These are phyloP conservation scores for Monomorium pharaonis DNA, from an alignment of 1,140 invertebrate species.

Conservation along the genomic window DNA sequence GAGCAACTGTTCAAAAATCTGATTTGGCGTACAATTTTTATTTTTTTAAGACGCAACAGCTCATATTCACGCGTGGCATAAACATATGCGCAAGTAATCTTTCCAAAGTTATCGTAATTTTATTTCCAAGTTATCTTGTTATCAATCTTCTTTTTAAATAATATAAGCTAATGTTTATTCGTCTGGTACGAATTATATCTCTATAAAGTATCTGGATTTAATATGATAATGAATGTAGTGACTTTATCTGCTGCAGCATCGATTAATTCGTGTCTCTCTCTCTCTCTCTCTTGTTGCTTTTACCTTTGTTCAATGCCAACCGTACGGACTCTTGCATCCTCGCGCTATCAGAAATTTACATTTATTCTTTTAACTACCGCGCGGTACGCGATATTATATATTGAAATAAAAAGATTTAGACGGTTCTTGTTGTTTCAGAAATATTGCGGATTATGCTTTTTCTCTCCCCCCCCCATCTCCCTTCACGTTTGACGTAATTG, in stretches of 20 bases:
- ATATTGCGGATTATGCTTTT: background rate
- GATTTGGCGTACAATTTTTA: background rate
- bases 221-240: conserved; percentile 38
- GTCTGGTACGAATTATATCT: background rate
- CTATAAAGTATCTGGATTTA: conserved; percentile 17
- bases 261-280: conserved; percentile 13
- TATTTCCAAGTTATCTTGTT: background rate
- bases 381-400: background rate
- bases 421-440: background rate
- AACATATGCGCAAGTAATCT: background rate
- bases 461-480: too few species aligned
- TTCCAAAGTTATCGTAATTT: background rate
- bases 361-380: background rate
- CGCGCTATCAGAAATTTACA: background rate
- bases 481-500: background rate
- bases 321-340: background rate
- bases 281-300: background rate
- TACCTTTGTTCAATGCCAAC: background rate
- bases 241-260: conserved; percentile 30
- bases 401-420: background rate
- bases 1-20: background rate
- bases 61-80: background rate
- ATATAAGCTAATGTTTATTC: background rate
- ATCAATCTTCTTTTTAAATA: background rate
- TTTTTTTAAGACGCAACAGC: background rate